Evolutionary conservation across 1,140 invertebrate genomes (phyloP).

Genomic region (Branchinecta lynchi): DNA sequence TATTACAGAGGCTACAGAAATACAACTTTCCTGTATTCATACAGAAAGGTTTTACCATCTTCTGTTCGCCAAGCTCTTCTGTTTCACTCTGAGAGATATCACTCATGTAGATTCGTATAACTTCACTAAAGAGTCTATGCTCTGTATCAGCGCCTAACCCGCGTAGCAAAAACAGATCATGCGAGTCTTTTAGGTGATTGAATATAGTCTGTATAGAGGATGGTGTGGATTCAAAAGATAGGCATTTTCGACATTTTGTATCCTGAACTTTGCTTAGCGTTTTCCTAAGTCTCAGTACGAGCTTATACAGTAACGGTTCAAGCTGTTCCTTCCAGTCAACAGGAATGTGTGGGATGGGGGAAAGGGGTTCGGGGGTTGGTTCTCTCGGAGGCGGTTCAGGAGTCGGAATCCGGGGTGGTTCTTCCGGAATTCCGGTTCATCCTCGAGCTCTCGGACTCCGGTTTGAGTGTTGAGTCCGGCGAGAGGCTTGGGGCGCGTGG

Average conservation of each 20-base stretch:
- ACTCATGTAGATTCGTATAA: slow-evolving; percentile 19
- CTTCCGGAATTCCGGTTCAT: background rate
- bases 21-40: slow-evolving; percentile 1
- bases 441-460: slow-evolving; percentile 8
- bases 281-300: slow-evolving; percentile 20
- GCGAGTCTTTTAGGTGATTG: slow-evolving; percentile 18
- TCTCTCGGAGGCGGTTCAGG: slow-evolving; percentile 17
- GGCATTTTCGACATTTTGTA: slow-evolving; percentile 16
- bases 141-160: slow-evolving; percentile 20
- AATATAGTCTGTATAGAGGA: slow-evolving; percentile 17
- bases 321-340: slow-evolving; percentile 19
- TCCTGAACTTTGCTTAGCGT: slow-evolving; percentile 12
- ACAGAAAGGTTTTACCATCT: background rate
- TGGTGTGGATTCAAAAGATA: slow-evolving; percentile 16
- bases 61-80: slow-evolving; percentile 18
- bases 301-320: slow-evolving; percentile 19
- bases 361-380: background rate
- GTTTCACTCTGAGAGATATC: slow-evolving; percentile 18
- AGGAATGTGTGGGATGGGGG: background rate
- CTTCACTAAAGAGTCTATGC: slow-evolving; percentile 17
- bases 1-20: slow-evolving; percentile 18
- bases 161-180: slow-evolving; percentile 18
- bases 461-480: slow-evolving; percentile 10
- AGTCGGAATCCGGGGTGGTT: background rate
- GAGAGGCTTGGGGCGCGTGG: background rate